Conservation (phyloP, 2,113 vertebrate species). For the Elephas maximus region DNA sequence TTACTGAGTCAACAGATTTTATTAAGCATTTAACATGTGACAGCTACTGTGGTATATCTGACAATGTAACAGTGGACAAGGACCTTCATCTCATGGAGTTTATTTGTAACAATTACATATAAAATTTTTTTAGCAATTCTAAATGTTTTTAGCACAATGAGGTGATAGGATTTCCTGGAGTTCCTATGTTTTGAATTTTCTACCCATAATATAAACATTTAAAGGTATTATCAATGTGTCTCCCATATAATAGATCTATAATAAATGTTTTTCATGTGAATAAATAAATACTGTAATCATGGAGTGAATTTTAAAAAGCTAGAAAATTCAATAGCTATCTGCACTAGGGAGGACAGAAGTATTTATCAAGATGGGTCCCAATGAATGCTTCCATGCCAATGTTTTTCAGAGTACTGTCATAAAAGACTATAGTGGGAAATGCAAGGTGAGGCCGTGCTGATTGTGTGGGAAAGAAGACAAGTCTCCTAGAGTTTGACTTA, state of each 20-base stretch:
- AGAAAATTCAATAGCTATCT: neutral
- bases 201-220: neutral
- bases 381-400: neutral
- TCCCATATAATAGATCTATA: neutral
- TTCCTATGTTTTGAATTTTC: neutral
- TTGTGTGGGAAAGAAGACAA: neutral
- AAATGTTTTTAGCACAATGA: neutral
- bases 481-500: neutral
- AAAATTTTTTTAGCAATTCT: neutral
- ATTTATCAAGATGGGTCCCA: neutral
- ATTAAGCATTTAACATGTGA: neutral
- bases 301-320: neutral
- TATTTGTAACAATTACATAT: neutral
- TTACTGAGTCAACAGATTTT: neutral
- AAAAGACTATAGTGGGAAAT: neutral
- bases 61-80: neutral
- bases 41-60: neutral
- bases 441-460: neutral
- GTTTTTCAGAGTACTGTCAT: neutral
- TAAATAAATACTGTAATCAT: neutral
- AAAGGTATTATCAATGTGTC: neutral
- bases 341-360: neutral
- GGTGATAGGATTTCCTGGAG: neutral
- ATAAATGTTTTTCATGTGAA: conserved; percentile 6
- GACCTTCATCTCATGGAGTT: neutral